A percentile compares a stretch with the other conserved stretches of the same genome.
Evolutionary conservation across 2,888 invertebrate genomes (phyloP).

Genomic region (Digitonthophagus gazella): DNA sequence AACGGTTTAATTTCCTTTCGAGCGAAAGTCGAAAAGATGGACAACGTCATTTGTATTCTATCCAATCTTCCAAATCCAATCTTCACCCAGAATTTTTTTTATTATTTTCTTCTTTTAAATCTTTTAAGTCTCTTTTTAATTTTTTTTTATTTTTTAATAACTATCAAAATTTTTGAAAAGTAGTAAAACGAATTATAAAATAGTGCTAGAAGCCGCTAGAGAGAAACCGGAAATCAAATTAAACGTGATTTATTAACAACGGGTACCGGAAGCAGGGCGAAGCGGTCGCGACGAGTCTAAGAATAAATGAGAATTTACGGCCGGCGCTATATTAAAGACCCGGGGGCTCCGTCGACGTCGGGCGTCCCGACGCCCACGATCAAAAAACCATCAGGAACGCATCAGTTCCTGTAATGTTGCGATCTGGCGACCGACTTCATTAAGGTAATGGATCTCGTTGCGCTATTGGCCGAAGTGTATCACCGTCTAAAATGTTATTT

Average conservation of each 20-base stretch:
- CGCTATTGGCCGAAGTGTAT: slow-evolving; percentile 44
- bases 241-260: slow-evolving; percentile 16
- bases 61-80: not conserved
- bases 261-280: not conserved
- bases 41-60: slow-evolving; percentile 22
- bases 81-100: too few relatives aligned
- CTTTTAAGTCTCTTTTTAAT: not conserved
- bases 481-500: slow-evolving; percentile 46
- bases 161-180: not conserved
- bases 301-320: slow-evolving; percentile 17
- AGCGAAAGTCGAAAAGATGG: not conserved
- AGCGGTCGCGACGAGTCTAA: slow-evolving; percentile 2
- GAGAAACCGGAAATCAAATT: slow-evolving; percentile 16
- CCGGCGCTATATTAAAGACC: slow-evolving; percentile 7
- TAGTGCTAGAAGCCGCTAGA: too few relatives aligned
- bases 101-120: not conserved
- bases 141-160: not conserved
- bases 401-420: slow-evolving; percentile 38
- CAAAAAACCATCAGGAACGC: slow-evolving; percentile 49
- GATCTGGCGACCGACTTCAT: slow-evolving; percentile 39
- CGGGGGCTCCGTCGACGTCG: slow-evolving; percentile 5
- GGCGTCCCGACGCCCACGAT: slow-evolving; percentile 24
- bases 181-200: slow-evolving; percentile 4
- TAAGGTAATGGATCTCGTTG: slow-evolving; percentile 45
- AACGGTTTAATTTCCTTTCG: slow-evolving; percentile 25